Conservation (phyloP, 2,113 vertebrate species). For the Mesocricetus auratus region DNA sequence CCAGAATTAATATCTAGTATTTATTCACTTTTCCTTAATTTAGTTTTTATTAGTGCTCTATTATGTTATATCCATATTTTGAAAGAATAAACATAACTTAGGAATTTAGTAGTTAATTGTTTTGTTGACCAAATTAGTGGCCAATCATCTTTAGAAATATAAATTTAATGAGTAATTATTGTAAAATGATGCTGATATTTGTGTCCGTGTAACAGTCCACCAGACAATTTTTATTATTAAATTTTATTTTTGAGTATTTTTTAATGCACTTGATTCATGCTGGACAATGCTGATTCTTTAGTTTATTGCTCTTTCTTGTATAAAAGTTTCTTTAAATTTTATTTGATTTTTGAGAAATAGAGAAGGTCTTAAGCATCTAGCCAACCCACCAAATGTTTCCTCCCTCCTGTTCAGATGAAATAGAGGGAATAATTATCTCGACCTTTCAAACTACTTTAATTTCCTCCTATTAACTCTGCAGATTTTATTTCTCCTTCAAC, state of each 20-base stretch:
- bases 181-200: neutral
- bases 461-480: conserved; percentile 22
- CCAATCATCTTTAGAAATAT: conserved; percentile 16
- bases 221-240: neutral
- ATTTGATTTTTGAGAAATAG: conserved; percentile 38
- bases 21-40: conserved; percentile 16
- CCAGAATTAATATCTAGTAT: neutral
- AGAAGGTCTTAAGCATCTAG: neutral
- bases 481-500: conserved; percentile 38
- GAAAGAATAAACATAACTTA: conserved; percentile 2
- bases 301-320: neutral
- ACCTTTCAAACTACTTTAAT: neutral
- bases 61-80: neutral
- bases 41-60: neutral
- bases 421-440: neutral
- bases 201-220: neutral
- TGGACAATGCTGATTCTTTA: neutral
- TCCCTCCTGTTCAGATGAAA: neutral
- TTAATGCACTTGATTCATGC: neutral
- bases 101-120: conserved; percentile 4
- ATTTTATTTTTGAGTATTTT: conserved; percentile 45
- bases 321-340: neutral
- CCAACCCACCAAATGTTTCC: neutral
- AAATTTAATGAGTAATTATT: conserved; percentile 18
- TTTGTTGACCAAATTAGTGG: conserved; percentile 6